phyloP scores from a whole-genome alignment of 2,888 invertebrate species.

The Xestia sexstrigata region DNA sequence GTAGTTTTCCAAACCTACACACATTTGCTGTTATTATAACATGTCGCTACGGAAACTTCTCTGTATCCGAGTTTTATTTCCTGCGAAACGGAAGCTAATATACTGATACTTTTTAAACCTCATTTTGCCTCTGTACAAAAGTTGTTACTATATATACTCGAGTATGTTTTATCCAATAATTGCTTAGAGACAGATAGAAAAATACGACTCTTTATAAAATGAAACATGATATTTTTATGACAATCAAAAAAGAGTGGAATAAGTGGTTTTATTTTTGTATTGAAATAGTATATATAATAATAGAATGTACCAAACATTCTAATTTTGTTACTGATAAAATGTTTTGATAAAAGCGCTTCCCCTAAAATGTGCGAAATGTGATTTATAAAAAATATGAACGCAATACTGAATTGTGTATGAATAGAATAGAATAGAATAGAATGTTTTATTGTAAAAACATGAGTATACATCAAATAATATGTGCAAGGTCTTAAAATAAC shows the following conservation, averaged over 20 bases:
- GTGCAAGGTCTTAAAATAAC: no score
- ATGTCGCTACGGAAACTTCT: conserved; percentile 10
- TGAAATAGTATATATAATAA: no score
- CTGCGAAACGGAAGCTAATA: conserved; percentile 31
- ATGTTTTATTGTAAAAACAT: no score
- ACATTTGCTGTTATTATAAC: neutral
- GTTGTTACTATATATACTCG: neutral
- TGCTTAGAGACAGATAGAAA: conserved; percentile 14
- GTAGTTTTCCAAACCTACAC: neutral
- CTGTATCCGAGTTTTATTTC: conserved; percentile 29
- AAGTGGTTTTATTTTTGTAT: neutral
- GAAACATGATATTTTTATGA: conserved; percentile 2
- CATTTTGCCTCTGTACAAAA: conserved; percentile 14
- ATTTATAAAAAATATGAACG: neutral
- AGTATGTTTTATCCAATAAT: conserved; percentile 29
- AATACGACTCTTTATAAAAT: conserved; percentile 13
- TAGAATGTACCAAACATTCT: neutral
- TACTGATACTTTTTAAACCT: conserved; percentile 19
- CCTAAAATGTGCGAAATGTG: neutral
- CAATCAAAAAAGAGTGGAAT: neutral
- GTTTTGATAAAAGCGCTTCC: neutral
- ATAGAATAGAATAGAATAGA: no score
- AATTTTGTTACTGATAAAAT: neutral
- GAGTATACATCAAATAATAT: no score
- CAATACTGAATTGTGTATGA: neutral